Evolutionary conservation across 2,113 vertebrate species (phyloP), one percentile per base, ranked within the genome.

Genomic region (Melanerpes formicivorus): DNA sequence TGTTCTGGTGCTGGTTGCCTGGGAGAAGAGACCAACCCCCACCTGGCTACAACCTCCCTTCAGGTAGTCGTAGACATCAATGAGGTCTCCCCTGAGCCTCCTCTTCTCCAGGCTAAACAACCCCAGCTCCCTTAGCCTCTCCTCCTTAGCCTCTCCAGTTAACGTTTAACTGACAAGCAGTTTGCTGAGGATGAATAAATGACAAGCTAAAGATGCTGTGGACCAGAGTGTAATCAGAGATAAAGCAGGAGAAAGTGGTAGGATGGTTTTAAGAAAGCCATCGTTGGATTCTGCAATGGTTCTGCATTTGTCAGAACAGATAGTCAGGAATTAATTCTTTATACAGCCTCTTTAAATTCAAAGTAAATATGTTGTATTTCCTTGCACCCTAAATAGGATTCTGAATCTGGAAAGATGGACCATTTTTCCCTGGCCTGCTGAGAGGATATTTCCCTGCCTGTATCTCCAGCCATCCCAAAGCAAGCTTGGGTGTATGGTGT

Each of bases 171-270:
- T 21, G 37, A 74, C 60, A 74, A 93, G 77, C 58, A 67, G 26
- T 90, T 91, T 88, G 54, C 48, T 32, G 25, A 58, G 92, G 83
- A 80, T 90, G 91, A 95, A 93, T 90, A 90, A 90, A 84, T 83
- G 48, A 93, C 42, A 60, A 92, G 37, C 56, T n/a, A 46, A 85
- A 77, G 12, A 42, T 10, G 6, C 40, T 55, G 9, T 1, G 0
- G 23, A 42, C 11, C 48, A 69, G 54, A 37, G 17, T 56, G 27
- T 8, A 74, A 40, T 6, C 25, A 80, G 62, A 69, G 19, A 54
- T 77, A 85, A 93, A 83, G 4, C 27, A 80, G 27, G 5, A 58
- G 5, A 66, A 65, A 89, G 64, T 6, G 7, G 10, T 16, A 82
- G 52, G n/a, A 58, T 16, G 26, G 9, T 80, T 87, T 60, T 64